These are phyloP conservation scores for Amblyopsis hoosieri DNA, from an alignment of 2,797 vertebrate species.

Conservation along the genomic window DNA sequence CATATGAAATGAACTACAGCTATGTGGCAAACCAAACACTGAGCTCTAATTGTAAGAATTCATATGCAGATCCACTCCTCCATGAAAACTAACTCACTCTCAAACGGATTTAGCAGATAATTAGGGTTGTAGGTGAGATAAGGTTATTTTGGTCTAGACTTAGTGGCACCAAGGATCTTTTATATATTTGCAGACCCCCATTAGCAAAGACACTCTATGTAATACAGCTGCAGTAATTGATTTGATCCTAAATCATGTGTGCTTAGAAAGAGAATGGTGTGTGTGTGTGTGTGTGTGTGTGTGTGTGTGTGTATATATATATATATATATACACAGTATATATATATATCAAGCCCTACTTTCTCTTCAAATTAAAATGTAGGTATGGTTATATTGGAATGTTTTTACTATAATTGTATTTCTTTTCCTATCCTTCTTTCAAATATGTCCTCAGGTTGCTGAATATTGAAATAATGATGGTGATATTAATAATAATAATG, in stretches of 20 bases:
- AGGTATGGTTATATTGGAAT: no score
- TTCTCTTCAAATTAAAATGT: no score
- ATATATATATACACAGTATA: no score
- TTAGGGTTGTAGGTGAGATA: conserved; percentile 59
- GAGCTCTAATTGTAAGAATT: conserved; percentile 52
- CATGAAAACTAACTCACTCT: conserved; percentile 72
- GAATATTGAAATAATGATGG: no score
- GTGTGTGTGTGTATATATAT: no score
- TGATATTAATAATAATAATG: no score
- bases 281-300: no score
- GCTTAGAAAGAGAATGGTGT: not conserved
- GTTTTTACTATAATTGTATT: no score
- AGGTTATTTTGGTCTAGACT: conserved; percentile 72
- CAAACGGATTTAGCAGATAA: conserved; percentile 52
- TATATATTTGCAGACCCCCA: conserved; percentile 56
- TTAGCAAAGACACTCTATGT: conserved; percentile 62
- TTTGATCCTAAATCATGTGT: not conserved
- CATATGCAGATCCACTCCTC: conserved; percentile 58
- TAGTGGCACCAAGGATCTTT: conserved; percentile 60
- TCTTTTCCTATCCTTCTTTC: no score
- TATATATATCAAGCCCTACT: no score
- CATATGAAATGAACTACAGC: conserved; percentile 72
- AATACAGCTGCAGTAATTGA: conserved; percentile 35
- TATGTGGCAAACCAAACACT: conserved; percentile 72
- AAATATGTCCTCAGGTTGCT: no score